Evolutionary conservation across 2,888 invertebrate species (phyloP).

Genomic region (Tryphoninae sp.): DNA sequence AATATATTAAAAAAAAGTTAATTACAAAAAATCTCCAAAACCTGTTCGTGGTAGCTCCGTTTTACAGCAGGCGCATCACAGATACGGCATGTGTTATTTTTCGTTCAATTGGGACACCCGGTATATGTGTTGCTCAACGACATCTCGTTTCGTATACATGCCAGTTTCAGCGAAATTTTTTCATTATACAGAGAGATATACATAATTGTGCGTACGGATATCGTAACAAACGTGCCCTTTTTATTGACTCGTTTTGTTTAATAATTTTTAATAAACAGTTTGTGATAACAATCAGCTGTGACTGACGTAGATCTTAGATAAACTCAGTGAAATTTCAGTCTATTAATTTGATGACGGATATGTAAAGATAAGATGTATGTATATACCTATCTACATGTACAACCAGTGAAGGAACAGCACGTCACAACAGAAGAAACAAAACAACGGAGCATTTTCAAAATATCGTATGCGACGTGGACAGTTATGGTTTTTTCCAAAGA

Average conservation of each 20-base stretch:
- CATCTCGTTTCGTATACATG: no score
- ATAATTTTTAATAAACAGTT: conserved; percentile 9
- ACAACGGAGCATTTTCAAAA: background rate
- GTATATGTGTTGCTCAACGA: no score
- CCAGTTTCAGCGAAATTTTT: background rate
- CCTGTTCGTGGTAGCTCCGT: no score
- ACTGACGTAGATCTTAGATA: conserved; percentile 26
- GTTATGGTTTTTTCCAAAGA: background rate
- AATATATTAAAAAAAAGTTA: no score
- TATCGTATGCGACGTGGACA: background rate
- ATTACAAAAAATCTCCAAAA: no score
- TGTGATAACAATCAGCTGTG: conserved; percentile 17
- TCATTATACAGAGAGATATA: background rate
- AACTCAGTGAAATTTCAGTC: conserved; percentile 28
- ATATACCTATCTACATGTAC: background rate
- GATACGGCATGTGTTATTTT: no score
- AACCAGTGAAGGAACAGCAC: background rate
- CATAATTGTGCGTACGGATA: conserved; percentile 17
- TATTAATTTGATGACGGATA: background rate
- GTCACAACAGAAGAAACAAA: background rate
- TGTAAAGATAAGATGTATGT: background rate
- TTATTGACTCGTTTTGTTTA: conserved; percentile 26
- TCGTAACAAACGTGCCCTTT: conserved; percentile 9
- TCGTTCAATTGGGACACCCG: no score
- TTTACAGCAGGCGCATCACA: no score